phyloP scores from a whole-genome alignment of 2,113 vertebrate genomes.

The Epinephelus fuscoguttatus region DNA sequence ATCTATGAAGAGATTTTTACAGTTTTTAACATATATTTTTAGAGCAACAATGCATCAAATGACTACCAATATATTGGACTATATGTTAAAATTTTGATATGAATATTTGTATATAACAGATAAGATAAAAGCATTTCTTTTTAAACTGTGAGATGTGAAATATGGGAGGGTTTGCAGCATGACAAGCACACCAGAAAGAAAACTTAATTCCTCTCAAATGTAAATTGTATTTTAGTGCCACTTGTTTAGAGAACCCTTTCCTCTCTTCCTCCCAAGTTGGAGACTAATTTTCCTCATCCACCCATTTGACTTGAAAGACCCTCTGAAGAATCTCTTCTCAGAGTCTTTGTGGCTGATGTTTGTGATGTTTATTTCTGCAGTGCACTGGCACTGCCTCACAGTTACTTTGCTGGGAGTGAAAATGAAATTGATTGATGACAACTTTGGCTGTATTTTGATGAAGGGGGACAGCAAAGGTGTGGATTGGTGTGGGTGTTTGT shows the following conservation, averaged over 20 bases:
- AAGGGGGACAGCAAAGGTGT: neutral
- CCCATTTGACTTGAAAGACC: conserved; percentile 76
- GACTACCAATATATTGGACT: too few species aligned
- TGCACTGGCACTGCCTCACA: conserved; percentile 49
- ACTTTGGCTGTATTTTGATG: conserved; percentile 53
- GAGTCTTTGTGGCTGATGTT: conserved; percentile 52
- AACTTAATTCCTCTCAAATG: conserved; percentile 44
- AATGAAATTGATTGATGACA: conserved; percentile 67
- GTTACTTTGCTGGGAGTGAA: conserved; percentile 39
- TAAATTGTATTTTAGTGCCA: conserved; percentile 50
- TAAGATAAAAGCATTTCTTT: neutral
- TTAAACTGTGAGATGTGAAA: neutral
- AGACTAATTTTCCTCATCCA: conserved; percentile 74
- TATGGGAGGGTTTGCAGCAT: conserved; percentile 9
- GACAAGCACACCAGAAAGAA: conserved; percentile 7
- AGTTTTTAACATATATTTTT: neutral
- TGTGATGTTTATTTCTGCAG: conserved; percentile 72
- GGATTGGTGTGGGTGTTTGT: neutral
- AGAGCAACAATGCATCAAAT: neutral
- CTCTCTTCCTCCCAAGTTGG: conserved; percentile 28
- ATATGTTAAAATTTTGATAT: neutral
- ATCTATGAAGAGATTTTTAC: neutral
- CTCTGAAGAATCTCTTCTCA: conserved; percentile 75
- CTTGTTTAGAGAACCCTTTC: conserved; percentile 45
- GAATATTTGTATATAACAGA: neutral